Evolutionary conservation across 2,797 vertebrate species (phyloP).

Genomic region (Sebastiscus albofasciatus): DNA sequence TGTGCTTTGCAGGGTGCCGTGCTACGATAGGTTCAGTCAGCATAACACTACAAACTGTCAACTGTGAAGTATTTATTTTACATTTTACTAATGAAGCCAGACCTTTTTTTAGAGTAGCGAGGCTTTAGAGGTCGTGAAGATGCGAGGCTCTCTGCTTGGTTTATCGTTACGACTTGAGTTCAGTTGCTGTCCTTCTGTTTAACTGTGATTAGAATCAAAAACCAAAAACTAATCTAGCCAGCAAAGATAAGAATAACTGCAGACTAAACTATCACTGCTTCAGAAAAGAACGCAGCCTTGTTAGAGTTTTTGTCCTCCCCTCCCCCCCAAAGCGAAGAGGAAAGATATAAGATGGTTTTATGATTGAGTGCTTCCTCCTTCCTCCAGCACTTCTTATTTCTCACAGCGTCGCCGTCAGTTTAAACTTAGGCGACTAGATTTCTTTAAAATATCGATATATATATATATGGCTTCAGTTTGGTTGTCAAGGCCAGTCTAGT

Average conservation of each 20-base stretch:
- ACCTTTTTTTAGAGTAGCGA: constrained; percentile 1
- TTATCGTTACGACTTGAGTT: constrained; percentile 10
- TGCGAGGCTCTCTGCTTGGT: neutral
- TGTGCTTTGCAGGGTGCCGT: constrained; percentile 17
- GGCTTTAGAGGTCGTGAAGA: neutral
- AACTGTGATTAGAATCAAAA: constrained; percentile 61
- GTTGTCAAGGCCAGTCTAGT: constrained; percentile 17
- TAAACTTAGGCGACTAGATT: neutral
- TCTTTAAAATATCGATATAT: neutral
- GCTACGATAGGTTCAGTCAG: constrained; percentile 3
- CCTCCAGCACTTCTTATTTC: neutral
- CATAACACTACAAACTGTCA: constrained; percentile 23
- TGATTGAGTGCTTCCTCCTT: constrained; percentile 43
- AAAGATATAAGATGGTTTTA: neutral
- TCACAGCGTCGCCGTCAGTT: neutral
- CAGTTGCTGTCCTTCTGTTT: constrained; percentile 31
- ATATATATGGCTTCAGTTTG: constrained; percentile 1
- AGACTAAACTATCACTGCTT: constrained; percentile 35
- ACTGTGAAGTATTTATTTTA: constrained; percentile 50
- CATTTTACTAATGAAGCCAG: neutral
- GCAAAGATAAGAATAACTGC: constrained; percentile 37
- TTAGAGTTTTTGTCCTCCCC: neutral
- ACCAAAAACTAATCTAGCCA: constrained; percentile 69
- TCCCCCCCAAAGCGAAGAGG: neutral
- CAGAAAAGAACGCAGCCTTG: constrained; percentile 1